A percentile compares a stretch with the other conserved stretches of the same genome.
Conservation (phyloP, 2,797 vertebrate genomes). For the Champsocephalus esox region DNA sequence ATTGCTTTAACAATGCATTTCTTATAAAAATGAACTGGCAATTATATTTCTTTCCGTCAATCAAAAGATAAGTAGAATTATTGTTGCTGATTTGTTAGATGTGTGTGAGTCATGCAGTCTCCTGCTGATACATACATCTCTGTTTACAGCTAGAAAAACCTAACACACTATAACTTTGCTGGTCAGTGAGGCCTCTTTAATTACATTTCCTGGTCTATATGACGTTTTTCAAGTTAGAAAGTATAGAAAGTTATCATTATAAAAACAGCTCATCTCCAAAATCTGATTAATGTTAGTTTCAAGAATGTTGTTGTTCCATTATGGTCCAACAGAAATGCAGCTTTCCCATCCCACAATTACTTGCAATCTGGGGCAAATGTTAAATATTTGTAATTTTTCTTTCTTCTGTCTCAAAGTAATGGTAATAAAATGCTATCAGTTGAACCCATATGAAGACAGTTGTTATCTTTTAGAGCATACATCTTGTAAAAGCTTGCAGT, state of each 20-base stretch:
- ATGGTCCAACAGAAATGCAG: constrained; percentile 23
- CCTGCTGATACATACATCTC: too few species aligned
- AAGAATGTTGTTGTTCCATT: constrained; percentile 2
- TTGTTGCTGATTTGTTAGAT: too few species aligned
- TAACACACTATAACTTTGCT: too few species aligned
- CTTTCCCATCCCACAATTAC: constrained; percentile 5
- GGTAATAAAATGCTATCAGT: neutral
- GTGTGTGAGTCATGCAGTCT: too few species aligned
- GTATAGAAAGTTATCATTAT: neutral
- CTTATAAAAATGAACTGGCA: too few species aligned
- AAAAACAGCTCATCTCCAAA: constrained; percentile 9
- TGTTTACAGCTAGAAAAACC: too few species aligned
- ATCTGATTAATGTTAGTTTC: constrained; percentile 7
- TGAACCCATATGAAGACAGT: constrained; percentile 7
- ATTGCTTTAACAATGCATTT: too few species aligned
- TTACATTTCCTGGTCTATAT: too few species aligned
- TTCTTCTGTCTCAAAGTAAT: constrained; percentile 1
- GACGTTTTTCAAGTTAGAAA: too few species aligned
- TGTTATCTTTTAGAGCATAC: constrained; percentile 6
- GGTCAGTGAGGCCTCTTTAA: too few species aligned
- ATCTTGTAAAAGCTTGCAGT: constrained; percentile 8
- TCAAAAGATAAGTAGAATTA: too few species aligned
- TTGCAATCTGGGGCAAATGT: neutral
- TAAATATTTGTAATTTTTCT: constrained; percentile 9
- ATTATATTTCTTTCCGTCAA: too few species aligned